Conservation (phyloP, 2,113 vertebrate genomes). For the Clarias macrocephalus region DNA sequence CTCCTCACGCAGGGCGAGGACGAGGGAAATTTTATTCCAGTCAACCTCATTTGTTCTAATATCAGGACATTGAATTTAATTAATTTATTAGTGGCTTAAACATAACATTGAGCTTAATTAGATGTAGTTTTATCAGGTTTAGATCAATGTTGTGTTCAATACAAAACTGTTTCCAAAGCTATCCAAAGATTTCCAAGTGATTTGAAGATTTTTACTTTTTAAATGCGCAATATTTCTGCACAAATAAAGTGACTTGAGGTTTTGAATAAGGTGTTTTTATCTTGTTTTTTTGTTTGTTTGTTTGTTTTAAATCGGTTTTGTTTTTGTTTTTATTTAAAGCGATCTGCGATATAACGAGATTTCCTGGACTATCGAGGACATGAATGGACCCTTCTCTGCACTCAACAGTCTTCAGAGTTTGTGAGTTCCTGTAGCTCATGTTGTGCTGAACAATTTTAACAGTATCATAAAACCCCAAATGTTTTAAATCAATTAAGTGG, state of each 20-base stretch:
- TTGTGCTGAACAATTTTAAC: not conserved
- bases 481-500: not conserved
- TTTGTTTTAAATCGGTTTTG: conserved; percentile 31
- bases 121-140: not conserved
- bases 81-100: not conserved
- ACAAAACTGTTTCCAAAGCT: not conserved
- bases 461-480: not conserved
- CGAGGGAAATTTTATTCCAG: not conserved
- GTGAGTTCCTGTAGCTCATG: conserved; percentile 72
- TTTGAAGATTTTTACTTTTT: too few species aligned
- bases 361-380: conserved; percentile 98
- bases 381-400: conserved; percentile 96
- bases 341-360: conserved; percentile 95
- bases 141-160: not conserved
- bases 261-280: conserved; percentile 15
- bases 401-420: conserved; percentile 85
- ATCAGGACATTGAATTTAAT: not conserved
- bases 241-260: conserved; percentile 50
- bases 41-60: not conserved
- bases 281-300: conserved; percentile 49
- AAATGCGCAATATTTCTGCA: not conserved
- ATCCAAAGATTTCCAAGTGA: not conserved
- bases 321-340: conserved; percentile 64
- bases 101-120: not conserved
- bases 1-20: not conserved